These are phyloP conservation scores for Platichthys stellatus DNA, from an alignment of 2,113 vertebrate species.

Conservation along the genomic window DNA sequence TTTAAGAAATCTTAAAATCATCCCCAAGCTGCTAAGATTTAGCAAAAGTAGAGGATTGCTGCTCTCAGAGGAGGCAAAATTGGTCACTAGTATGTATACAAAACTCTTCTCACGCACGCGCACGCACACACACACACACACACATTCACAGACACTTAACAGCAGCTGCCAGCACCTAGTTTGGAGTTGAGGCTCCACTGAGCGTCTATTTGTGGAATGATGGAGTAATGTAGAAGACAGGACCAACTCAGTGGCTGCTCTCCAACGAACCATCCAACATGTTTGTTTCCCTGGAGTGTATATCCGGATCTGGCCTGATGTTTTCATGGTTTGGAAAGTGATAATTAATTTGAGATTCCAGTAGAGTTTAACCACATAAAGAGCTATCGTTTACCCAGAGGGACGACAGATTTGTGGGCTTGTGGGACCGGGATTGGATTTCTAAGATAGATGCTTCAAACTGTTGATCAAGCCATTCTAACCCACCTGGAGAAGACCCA, in stretches of 20 bases:
- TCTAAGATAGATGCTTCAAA: constrained; percentile 24
- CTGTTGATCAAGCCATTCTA: not conserved
- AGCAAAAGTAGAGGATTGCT: not conserved
- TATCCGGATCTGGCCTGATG: constrained; percentile 36
- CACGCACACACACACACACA: not conserved
- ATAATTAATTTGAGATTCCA: constrained; percentile 63
- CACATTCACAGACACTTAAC: constrained; percentile 48
- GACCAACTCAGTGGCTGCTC: constrained; percentile 15
- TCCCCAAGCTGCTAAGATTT: not conserved
- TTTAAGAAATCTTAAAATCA: not conserved
- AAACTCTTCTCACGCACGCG: constrained; percentile 9
- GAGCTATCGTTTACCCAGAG: constrained; percentile 35
- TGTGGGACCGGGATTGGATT: constrained; percentile 10
- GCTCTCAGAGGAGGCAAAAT: constrained; percentile 9
- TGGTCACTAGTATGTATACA: constrained; percentile 55
- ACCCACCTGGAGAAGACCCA: not conserved
- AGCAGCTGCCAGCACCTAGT: constrained; percentile 85
- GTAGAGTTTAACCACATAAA: constrained; percentile 46
- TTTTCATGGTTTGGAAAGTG: constrained; percentile 54
- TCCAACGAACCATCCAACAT: constrained; percentile 2
- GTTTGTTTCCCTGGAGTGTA: constrained; percentile 43
- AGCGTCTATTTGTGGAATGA: constrained; percentile 84
- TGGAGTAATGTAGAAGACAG: constrained; percentile 58
- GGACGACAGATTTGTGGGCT: constrained; percentile 23
- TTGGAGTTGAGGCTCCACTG: constrained; percentile 78